Conservation (phyloP, 2,113 vertebrate species). For the Myotis davidii region DNA sequence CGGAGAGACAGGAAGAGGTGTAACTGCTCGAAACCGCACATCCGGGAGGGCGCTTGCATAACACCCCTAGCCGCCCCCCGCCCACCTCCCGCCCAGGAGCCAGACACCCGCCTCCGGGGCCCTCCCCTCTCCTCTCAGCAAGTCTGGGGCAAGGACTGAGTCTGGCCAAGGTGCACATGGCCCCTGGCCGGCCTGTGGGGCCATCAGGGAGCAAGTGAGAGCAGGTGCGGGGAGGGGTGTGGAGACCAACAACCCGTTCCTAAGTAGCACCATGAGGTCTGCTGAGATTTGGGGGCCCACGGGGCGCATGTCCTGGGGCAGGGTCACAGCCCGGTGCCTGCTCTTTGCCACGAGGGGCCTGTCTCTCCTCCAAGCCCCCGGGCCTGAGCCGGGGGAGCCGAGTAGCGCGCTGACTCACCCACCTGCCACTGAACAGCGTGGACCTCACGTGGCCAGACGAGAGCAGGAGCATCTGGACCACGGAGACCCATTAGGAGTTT, state of each 20-base stretch:
- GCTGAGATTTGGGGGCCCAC: neutral
- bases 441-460: neutral
- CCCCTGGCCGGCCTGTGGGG: neutral
- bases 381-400: neutral
- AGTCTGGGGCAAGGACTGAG: accelerated
- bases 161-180: accelerated
- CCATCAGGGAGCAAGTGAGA: neutral
- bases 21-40: constrained; percentile 38
- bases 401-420: accelerated
- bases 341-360: neutral
- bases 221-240: neutral
- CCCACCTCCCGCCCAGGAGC: neutral
- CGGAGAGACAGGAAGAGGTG: constrained; percentile 69
- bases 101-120: neutral
- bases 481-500: neutral
- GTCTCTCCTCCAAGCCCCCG: neutral
- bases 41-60: neutral
- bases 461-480: neutral
- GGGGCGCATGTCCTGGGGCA: accelerated
- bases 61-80: constrained; percentile 11
- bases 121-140: neutral
- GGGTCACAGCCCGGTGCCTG: accelerated
- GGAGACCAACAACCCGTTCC: accelerated
- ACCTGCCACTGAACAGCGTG: accelerated
- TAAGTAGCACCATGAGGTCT: accelerated